Conservation (phyloP, 1,140 invertebrate species). For the Centruroides vittatus region DNA sequence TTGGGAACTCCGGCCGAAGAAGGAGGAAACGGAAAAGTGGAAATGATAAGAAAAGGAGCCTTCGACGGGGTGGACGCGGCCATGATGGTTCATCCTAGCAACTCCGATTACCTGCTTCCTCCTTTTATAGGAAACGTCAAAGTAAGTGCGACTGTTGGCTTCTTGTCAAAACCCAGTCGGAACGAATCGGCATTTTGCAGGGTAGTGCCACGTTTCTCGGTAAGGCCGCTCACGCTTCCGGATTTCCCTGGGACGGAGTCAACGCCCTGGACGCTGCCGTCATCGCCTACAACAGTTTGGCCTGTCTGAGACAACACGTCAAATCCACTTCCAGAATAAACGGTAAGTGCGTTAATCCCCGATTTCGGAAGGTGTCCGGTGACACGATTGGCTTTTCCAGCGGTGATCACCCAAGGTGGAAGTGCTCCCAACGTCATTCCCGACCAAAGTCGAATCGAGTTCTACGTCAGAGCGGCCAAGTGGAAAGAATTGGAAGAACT, state of each 20-base stretch:
- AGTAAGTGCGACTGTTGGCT: no score
- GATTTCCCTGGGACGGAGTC: conserved; percentile 23
- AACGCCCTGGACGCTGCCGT: conserved; percentile 24
- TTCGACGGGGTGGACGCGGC: conserved; percentile 28
- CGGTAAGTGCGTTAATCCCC: conserved; percentile 13
- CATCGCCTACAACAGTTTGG: conserved; percentile 17
- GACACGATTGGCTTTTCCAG: neutral
- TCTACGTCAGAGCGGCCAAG: conserved; percentile 24
- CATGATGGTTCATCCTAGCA: conserved; percentile 30
- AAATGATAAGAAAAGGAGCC: conserved; percentile 24
- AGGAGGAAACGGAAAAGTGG: conserved; percentile 28
- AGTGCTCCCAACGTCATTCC: conserved; percentile 29
- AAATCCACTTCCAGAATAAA: conserved; percentile 20
- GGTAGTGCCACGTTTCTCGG: conserved; percentile 18
- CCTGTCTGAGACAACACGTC: conserved; percentile 21
- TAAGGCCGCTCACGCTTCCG: conserved; percentile 20
- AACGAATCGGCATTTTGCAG: conserved; percentile 1
- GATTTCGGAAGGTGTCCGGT: no score
- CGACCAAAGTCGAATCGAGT: conserved; percentile 23
- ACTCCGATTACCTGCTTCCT: conserved; percentile 5
- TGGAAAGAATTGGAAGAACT: conserved; percentile 22
- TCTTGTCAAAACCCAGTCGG: no score
- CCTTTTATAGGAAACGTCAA: neutral
- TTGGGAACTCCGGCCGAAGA: conserved; percentile 31
- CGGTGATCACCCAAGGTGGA: conserved; percentile 26